A percentile compares a stretch with the other conserved stretches of the same genome.
phyloP scores from a whole-genome alignment of 2,797 vertebrate species.

The Pelodytes ibericus region DNA sequence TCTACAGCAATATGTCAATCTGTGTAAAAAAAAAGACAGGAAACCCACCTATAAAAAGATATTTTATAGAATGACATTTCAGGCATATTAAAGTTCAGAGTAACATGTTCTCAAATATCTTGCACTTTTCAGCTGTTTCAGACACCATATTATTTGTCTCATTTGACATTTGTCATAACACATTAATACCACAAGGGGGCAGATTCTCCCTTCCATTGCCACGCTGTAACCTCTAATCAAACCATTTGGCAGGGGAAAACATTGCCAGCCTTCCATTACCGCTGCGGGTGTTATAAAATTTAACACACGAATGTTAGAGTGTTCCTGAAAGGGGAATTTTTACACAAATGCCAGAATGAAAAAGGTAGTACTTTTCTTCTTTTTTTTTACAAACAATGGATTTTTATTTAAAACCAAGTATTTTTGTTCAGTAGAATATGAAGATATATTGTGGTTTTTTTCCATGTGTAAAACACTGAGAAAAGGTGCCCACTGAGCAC shows the following conservation, averaged over 20 bases:
- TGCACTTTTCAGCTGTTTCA: not conserved
- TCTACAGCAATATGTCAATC: no score
- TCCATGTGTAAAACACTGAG: no score
- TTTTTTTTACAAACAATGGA: no score
- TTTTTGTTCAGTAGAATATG: no score
- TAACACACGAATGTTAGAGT: not conserved
- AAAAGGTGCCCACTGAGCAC: no score
- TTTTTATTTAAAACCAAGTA: no score
- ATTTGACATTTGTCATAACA: not conserved
- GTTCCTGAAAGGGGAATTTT: not conserved
- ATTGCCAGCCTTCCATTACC: not conserved
- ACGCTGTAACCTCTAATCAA: not conserved
- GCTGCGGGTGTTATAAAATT: not conserved
- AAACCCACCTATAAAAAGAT: not conserved
- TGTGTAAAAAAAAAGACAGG: not conserved
- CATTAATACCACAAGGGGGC: not conserved
- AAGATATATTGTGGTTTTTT: no score
- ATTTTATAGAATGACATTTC: conserved; percentile 13
- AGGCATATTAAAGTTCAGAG: not conserved
- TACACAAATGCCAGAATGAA: not conserved
- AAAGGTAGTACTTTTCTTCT: no score
- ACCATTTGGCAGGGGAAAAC: not conserved
- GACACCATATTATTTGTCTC: not conserved
- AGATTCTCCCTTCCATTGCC: not conserved
- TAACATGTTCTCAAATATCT: conserved; percentile 3